Base-by-base conservation (phyloP, 2,113 vertebrate species). In the Beaufortia kweichowensis region DNA sequence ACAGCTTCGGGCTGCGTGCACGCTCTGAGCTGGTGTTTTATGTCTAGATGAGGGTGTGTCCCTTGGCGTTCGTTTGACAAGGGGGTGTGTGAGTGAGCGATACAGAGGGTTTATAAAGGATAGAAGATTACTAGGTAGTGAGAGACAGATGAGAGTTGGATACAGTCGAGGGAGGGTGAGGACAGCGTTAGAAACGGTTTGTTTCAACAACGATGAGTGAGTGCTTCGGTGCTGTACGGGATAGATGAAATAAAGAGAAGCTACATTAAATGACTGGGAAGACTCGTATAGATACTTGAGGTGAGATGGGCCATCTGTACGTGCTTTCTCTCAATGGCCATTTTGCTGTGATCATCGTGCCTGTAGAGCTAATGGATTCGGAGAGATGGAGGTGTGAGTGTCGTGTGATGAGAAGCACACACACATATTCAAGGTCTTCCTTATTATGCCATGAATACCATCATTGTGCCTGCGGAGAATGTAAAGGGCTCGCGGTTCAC, bases 321-420 rank as follows among this genome's bases (percentile, higher is more conserved):
- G 75, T 82, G 83, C 83, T 75, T 81, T 59, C 66, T 67, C 76
- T 75, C 62, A 57, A 19, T 55, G 43, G 79, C 53, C 56, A 60
- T 76, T 86, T 82, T 80, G 83, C 67, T 82, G 75, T 72, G 82
- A 84, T 85, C 75, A 74, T 2, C 56, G 81, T 85, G 86, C 83
- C 83, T 86, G 82, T 82, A 81, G 84, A 78, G 86, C 84, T 87
- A 88, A 90, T 85, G 81, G 85, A 86, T 85, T 83, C 57, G 28
- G 74, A 79, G 86, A 84, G 81, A 70, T 82, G 83, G 59, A 53
- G 35, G 72, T 63, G 33, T 68, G 78, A 62, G 41, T 29, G 55
- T 46, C 41, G 6, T 35, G 33, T n/a, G 62, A 23, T 67, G 67
- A 35, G 56, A 10, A 23, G 17, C 61, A 29, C 26, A 29, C 41